Conservation (phyloP, 2,888 invertebrate genomes). For the Graphium colonna region DNA sequence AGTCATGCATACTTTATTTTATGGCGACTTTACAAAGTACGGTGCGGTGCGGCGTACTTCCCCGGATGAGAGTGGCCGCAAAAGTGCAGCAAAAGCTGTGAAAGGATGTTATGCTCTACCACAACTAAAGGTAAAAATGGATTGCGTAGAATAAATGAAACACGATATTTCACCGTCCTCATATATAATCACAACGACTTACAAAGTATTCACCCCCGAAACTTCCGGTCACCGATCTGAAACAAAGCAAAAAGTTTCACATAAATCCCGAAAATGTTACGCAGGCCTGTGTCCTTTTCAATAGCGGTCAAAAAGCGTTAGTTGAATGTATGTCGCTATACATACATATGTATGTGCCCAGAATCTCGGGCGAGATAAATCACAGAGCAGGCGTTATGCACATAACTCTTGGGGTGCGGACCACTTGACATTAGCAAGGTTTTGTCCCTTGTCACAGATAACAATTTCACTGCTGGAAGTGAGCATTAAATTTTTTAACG, state of each 20-base stretch:
- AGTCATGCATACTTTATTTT: no score
- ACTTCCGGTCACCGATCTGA: conserved; percentile 22
- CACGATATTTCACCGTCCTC: no score
- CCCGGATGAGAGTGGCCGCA: no score
- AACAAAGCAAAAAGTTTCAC: conserved; percentile 40
- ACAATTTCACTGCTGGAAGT: conserved; percentile 11
- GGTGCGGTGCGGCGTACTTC: no score
- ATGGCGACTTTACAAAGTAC: no score
- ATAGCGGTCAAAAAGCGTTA: conserved; percentile 46
- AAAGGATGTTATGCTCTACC: no score
- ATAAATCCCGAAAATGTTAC: conserved; percentile 42
- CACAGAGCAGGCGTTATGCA: conserved; percentile 65
- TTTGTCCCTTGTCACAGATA: conserved; percentile 40
- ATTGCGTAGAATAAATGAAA: no score
- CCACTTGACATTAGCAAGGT: conserved; percentile 69
- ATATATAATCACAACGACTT: background rate
- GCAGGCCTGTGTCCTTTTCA: conserved; percentile 32
- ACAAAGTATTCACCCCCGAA: background rate
- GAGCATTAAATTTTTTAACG: background rate
- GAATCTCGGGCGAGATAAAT: conserved; percentile 64
- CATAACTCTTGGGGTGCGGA: conserved; percentile 65
- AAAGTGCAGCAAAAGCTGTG: no score
- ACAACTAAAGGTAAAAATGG: no score
- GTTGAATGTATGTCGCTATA: conserved; percentile 52
- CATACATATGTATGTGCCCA: conserved; percentile 58